Evolutionary conservation across 2,113 vertebrate species (phyloP), one percentile per base, ranked within the genome.

Genomic region (Lampris incognitus): DNA sequence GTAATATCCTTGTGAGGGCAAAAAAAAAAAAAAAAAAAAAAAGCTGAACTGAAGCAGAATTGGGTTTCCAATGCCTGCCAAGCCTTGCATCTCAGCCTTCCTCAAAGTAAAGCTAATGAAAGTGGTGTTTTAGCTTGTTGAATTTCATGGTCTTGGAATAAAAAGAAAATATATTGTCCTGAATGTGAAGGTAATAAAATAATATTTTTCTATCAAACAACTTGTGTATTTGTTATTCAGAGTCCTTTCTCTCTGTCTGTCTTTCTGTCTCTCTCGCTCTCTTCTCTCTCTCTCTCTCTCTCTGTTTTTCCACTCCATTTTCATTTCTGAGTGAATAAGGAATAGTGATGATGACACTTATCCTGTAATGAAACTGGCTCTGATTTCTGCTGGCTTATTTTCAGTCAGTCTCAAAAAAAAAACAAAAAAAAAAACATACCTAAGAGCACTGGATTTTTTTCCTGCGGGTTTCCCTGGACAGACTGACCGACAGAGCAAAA

Each of bases 141-240:
- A 96, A 95, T 94, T 96, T 96, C 94, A 87, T 87, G 84, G 79
- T 89, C 79, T 92, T 96, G 95, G 95, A 95, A 76, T 83, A 73
- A 82, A 85, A 82, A 67, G 95, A 94, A 83, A 82, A 94, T 94
- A 94, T 95, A 95, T 94, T 96, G 95, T 96, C 92, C 94, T 95
- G 96, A 97, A 98, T 97, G 96, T 97, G 96, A 97, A 67, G 74
- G 79, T 95, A 98, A 98, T 98, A 98, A 96, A 94, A 66, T 94
- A 82, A 95, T 99, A 97, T 99, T 98, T 99, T 99, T 97, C 92
- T 97, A 97, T 92, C 92, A 95, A 95, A 91, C 84, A 66, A 88
- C 91, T 89, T 92, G 86, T 83, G 87, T 87, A 74, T 82, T 9
- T 64, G 54, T 63, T 75, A 4, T 39, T 59, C 1, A 0, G 10